These are phyloP conservation scores for Polypedilum vanderplanki DNA, from an alignment of 1,140 invertebrate genomes.

Conservation along the genomic window DNA sequence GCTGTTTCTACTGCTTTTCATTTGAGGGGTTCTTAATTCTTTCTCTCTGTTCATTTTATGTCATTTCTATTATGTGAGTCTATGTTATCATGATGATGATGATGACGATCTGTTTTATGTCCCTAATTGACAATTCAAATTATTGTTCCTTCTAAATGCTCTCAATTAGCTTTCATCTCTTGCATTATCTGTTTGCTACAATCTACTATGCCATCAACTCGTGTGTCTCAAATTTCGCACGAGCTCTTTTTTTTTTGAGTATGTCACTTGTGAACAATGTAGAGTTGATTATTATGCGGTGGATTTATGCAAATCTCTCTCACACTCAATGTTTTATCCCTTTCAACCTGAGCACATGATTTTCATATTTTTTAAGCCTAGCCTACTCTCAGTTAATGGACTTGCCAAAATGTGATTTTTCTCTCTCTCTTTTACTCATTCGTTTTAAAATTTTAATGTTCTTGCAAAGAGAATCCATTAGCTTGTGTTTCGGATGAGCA, in stretches of 20 bases:
- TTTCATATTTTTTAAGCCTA: neutral
- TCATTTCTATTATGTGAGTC: neutral
- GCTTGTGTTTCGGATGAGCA: conserved; percentile 10
- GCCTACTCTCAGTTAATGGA: neutral
- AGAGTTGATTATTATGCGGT: neutral
- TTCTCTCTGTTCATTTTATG: neutral
- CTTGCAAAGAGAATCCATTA: conserved; percentile 3
- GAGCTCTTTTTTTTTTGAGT: neutral
- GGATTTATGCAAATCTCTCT: neutral
- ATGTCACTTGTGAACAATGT: neutral
- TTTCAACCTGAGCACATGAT: neutral
- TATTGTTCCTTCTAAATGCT: conserved; percentile 26
- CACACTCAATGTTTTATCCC: neutral
- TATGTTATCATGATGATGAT: conserved; percentile 11
- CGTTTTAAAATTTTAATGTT: conserved; percentile 14
- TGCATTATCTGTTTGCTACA: neutral
- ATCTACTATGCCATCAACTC: neutral
- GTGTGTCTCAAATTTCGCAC: neutral
- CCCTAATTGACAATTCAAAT: conserved; percentile 25
- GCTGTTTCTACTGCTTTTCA: neutral
- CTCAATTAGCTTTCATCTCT: conserved; percentile 9
- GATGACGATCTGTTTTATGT: neutral
- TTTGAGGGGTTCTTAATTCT: neutral
- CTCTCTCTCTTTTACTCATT: too few relatives aligned
- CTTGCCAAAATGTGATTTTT: neutral